phyloP scores from a whole-genome alignment of 2,113 vertebrate species.

The Ursus arctos region DNA sequence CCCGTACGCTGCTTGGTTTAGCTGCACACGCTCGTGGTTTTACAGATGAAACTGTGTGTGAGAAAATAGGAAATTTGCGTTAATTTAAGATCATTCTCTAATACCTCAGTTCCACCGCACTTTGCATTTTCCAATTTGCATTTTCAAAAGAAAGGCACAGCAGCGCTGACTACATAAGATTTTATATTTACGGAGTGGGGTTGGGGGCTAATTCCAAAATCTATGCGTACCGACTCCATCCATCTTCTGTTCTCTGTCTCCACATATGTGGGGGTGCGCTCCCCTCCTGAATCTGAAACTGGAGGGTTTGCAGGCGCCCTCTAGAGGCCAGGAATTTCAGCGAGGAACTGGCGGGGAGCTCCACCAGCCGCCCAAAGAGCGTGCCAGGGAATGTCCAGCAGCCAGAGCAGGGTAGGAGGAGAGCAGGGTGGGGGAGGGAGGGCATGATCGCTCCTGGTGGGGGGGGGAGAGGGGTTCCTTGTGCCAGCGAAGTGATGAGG shows the following conservation, averaged over 20 bases:
- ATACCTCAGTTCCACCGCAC: neutral
- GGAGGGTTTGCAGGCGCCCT: neutral
- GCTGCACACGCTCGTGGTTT: neutral
- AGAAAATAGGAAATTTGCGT: neutral
- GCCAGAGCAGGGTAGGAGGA: neutral
- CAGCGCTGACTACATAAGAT: neutral
- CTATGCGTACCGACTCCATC: neutral
- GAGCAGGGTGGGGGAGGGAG: no score
- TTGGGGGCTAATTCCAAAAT: neutral
- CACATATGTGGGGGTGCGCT: neutral
- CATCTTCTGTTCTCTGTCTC: neutral
- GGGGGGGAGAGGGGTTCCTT: neutral
- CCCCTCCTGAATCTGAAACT: neutral
- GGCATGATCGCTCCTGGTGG: neutral
- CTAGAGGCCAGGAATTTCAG: neutral
- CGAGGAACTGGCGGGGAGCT: neutral
- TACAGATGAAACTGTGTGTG: neutral
- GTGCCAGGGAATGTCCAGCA: neutral
- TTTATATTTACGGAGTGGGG: neutral
- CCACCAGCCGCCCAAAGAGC: neutral
- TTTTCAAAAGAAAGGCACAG: neutral
- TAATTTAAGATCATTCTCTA: neutral
- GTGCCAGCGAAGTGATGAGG: neutral
- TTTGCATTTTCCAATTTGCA: neutral
- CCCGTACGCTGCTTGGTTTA: neutral